Conservation (phyloP, 2,113 vertebrate genomes). For the Epinephelus lanceolatus region DNA sequence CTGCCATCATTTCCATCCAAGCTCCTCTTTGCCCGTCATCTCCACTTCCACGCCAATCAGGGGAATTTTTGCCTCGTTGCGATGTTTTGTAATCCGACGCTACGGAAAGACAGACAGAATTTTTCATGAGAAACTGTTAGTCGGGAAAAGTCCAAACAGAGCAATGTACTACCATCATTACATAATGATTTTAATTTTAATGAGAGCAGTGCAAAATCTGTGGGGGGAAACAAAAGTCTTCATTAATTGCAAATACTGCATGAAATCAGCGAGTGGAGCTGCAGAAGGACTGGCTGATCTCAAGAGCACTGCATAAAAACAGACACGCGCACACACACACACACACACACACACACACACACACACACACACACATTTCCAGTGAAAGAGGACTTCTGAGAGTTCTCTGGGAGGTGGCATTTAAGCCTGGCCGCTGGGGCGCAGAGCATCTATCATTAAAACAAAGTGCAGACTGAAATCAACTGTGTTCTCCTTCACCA, state of each 20-base stretch:
- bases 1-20: constrained; percentile 49
- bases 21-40: constrained; percentile 35
- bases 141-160: constrained; percentile 29
- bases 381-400: constrained; percentile 68
- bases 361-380: constrained; percentile 33
- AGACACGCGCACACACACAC: constrained; percentile 22
- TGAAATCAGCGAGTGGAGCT: constrained; percentile 49
- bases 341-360: constrained; percentile 19
- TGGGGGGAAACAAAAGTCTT: constrained; percentile 43
- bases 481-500: constrained; percentile 57
- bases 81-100: constrained; percentile 2
- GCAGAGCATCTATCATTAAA: constrained; percentile 81
- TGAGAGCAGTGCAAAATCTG: constrained; percentile 36
- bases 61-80: constrained; percentile 3
- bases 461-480: constrained; percentile 72
- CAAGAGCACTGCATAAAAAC: constrained; percentile 39
- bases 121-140: constrained; percentile 8
- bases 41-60: constrained; percentile 19
- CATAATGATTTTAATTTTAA: constrained; percentile 52
- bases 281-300: constrained; percentile 49
- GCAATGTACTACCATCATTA: constrained; percentile 7
- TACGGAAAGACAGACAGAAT: constrained; percentile 5
- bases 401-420: constrained; percentile 67
- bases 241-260: constrained; percentile 57
- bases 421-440: constrained; percentile 68